phyloP scores from a whole-genome alignment of 2,797 vertebrate species.

The Spondyliosoma cantharus region DNA sequence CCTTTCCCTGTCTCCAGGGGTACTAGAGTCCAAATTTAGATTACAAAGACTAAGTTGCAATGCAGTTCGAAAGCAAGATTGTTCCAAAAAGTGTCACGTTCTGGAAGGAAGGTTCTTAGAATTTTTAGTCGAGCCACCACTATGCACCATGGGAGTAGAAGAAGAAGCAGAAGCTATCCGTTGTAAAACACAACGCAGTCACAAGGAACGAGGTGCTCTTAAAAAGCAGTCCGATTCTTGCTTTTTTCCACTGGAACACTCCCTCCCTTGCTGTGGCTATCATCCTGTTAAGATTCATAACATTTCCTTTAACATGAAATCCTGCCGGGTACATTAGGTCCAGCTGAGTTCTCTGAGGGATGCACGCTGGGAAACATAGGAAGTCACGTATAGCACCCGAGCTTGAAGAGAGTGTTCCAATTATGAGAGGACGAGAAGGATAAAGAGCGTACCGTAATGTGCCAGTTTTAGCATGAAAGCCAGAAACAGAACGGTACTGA shows the following conservation, averaged over 20 bases:
- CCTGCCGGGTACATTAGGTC: neutral
- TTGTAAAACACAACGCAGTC: neutral
- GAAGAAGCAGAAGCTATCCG: neutral
- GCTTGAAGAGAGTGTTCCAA: slow-evolving; percentile 33
- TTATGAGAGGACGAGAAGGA: slow-evolving; percentile 12
- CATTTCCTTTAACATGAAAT: slow-evolving; percentile 9
- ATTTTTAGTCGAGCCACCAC: neutral
- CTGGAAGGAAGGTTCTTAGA: neutral
- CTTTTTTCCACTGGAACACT: neutral
- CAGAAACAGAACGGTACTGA: slow-evolving; percentile 35
- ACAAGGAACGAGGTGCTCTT: neutral
- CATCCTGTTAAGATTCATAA: neutral
- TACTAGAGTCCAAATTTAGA: neutral
- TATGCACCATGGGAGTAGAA: neutral
- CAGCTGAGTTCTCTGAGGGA: slow-evolving; percentile 16
- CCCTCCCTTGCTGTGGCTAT: neutral
- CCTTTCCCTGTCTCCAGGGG: neutral
- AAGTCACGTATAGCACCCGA: neutral
- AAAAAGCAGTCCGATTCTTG: neutral
- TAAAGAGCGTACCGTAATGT: slow-evolving; percentile 5
- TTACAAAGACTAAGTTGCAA: neutral
- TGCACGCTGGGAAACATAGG: neutral
- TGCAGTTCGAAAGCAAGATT: neutral
- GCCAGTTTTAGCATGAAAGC: slow-evolving; percentile 42
- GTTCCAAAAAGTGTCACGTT: neutral